Percentiles rank a stretch among this genome's conserved stretches.
Evolutionary conservation across 2,888 invertebrate species (phyloP).

Genomic region (Cryptocheilus praepositus): DNA sequence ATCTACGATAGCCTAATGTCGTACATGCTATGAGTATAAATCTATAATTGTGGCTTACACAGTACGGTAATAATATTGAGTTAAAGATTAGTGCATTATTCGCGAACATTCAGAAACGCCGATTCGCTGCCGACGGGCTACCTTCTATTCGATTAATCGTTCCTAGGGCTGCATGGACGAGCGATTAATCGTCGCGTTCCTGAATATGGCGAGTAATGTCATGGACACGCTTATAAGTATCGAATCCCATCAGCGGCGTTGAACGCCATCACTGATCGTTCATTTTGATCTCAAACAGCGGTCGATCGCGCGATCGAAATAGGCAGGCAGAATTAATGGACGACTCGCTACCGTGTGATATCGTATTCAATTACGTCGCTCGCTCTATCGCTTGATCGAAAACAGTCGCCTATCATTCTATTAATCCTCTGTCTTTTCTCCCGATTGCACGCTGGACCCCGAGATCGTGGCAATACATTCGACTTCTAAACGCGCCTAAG

Average conservation of each 20-base stretch:
- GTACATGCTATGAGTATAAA: constrained; percentile 42
- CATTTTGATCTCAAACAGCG: constrained; percentile 35
- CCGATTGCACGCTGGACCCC: constrained; percentile 31
- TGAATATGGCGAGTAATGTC: constrained; percentile 64
- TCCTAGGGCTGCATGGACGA: constrained; percentile 1
- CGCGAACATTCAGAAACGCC: constrained; percentile 61
- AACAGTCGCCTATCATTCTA: neutral
- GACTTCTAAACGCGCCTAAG: neutral
- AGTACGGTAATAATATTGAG: constrained; percentile 50
- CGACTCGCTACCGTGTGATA: constrained; percentile 3
- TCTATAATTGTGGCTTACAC: constrained; percentile 42
- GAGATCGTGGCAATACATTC: constrained; percentile 47
- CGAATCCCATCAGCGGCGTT: constrained; percentile 51
- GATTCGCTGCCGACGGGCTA: neutral
- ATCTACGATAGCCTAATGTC: no score
- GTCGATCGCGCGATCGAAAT: constrained; percentile 29
- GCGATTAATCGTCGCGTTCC: constrained; percentile 46
- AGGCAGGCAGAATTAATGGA: constrained; percentile 7
- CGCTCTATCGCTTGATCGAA: neutral
- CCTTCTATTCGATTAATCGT: neutral
- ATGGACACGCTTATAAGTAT: constrained; percentile 52
- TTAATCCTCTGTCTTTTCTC: constrained; percentile 5
- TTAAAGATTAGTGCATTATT: constrained; percentile 56
- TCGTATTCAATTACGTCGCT: constrained; percentile 9
- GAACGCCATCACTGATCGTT: constrained; percentile 41